Evolutionary conservation across 2,113 vertebrate genomes (phyloP).

Genomic region (Coryphaenoides rupestris): DNA sequence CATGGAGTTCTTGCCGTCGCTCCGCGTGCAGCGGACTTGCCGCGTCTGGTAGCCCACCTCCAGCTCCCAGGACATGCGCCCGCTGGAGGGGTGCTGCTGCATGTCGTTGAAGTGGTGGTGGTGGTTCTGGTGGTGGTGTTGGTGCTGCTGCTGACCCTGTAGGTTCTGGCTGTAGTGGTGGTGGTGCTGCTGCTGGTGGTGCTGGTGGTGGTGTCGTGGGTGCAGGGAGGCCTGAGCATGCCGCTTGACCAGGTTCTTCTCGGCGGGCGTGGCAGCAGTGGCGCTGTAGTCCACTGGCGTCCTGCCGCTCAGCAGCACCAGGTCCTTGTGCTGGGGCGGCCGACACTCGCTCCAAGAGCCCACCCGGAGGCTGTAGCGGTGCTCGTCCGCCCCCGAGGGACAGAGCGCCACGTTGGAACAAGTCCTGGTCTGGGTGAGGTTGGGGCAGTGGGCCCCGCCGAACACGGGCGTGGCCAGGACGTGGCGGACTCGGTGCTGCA

Average conservation of each 20-base stretch:
- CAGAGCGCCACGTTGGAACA: conserved; percentile 71
- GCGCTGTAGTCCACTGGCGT: conserved; percentile 72
- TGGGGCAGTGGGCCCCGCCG: conserved; percentile 84
- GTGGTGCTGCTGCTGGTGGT: conserved; percentile 53
- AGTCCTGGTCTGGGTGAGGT: conserved; percentile 80
- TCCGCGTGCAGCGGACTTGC: conserved; percentile 83
- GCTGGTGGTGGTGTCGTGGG: conserved; percentile 40
- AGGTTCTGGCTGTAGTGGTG: conserved; percentile 3
- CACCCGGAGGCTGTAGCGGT: conserved; percentile 86
- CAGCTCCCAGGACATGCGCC: conserved; percentile 62
- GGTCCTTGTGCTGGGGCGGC: conserved; percentile 73
- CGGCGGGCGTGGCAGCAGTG: conserved; percentile 58
- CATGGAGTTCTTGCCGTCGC: conserved; percentile 78
- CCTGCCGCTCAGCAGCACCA: conserved; percentile 61
- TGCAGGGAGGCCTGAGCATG: conserved; percentile 54
- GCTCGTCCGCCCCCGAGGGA: conserved; percentile 74
- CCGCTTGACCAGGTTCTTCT: conserved; percentile 63
- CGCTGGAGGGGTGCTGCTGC: conserved; percentile 37
- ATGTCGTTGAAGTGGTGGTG: conserved; percentile 47
- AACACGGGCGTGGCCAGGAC: conserved; percentile 85
- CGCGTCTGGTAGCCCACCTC: conserved; percentile 88
- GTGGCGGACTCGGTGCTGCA: conserved; percentile 80
- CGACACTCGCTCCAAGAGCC: conserved; percentile 85
- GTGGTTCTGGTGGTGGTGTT: conserved; percentile 41
- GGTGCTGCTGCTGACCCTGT: conserved; percentile 37